phyloP scores from a whole-genome alignment of 1,140 invertebrate genomes.

The Drosophila melanogaster region DNA sequence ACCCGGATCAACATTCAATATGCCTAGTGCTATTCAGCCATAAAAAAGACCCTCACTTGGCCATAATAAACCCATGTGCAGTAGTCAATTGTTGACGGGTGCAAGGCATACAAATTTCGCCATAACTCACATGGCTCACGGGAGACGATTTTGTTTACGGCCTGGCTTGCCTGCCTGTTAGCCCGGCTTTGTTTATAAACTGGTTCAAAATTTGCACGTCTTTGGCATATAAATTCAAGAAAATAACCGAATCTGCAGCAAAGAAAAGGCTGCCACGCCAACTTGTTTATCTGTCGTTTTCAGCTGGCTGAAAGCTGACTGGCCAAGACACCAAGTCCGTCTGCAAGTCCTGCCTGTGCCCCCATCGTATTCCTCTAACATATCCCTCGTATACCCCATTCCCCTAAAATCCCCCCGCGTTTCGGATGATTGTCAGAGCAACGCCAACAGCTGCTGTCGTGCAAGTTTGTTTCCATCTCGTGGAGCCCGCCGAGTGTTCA shows the following conservation, averaged over 20 bases:
- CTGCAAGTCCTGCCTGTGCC: constrained; percentile 27
- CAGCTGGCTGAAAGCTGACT: constrained; percentile 60
- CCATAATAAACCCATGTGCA: constrained; percentile 33
- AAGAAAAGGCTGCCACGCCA: constrained; percentile 39
- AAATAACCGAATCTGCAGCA: constrained; percentile 32
- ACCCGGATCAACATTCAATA: constrained; percentile 30
- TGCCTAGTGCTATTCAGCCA: constrained; percentile 20
- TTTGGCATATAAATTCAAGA: constrained; percentile 67
- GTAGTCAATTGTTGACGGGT: constrained; percentile 50
- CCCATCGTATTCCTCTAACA: constrained; percentile 36
- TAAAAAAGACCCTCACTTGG: constrained; percentile 21
- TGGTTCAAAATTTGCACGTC: constrained; percentile 80
- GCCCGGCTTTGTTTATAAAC: constrained; percentile 74
- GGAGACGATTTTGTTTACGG: constrained; percentile 52
- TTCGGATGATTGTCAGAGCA: constrained; percentile 57
- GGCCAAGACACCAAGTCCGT: constrained; percentile 27
- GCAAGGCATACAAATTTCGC: constrained; percentile 76
- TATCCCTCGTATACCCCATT: background rate
- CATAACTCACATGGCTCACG: constrained; percentile 49
- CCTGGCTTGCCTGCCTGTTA: constrained; percentile 29
- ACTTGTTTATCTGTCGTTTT: constrained; percentile 76
- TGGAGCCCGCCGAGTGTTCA: constrained; percentile 9
- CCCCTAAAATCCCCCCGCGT: constrained; percentile 1
- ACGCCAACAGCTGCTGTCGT: constrained; percentile 77
- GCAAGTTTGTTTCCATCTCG: constrained; percentile 62